Conservation (phyloP, 2,113 vertebrate species). For the Mystacornis crossleyi region DNA sequence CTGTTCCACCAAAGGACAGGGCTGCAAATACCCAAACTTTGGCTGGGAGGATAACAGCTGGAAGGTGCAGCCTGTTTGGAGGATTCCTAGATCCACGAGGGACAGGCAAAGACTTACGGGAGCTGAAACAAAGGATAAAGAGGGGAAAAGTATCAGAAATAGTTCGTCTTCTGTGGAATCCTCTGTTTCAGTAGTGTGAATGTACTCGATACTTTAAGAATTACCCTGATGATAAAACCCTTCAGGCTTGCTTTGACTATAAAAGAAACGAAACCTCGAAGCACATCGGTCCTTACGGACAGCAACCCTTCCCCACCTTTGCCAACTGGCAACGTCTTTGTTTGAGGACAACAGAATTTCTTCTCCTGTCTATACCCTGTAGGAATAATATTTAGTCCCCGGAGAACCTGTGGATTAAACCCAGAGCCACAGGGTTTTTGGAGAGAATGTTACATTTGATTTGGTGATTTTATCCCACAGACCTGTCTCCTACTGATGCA, state of each 20-base stretch:
- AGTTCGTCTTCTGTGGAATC: neutral
- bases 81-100: fast-evolving
- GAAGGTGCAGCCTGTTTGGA: neutral
- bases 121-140: neutral
- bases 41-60: neutral
- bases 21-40: neutral
- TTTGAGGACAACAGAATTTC: neutral
- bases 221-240: neutral
- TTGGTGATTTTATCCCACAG: too few relatives aligned
- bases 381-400: neutral
- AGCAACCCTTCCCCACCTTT: neutral
- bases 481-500: too few relatives aligned
- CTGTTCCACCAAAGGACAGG: neutral
- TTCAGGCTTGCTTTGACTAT: neutral
- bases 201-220: neutral
- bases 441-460: neutral
- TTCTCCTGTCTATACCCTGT: neutral
- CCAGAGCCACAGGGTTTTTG: neutral
- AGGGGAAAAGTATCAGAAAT: neutral
- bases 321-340: neutral
- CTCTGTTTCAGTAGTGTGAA: neutral
- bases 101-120: fast-evolving
- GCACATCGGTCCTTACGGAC: neutral
- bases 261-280: neutral
- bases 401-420: neutral